Base-by-base conservation (phyloP, 2,797 vertebrate species). In the Leuciscus waleckii region DNA sequence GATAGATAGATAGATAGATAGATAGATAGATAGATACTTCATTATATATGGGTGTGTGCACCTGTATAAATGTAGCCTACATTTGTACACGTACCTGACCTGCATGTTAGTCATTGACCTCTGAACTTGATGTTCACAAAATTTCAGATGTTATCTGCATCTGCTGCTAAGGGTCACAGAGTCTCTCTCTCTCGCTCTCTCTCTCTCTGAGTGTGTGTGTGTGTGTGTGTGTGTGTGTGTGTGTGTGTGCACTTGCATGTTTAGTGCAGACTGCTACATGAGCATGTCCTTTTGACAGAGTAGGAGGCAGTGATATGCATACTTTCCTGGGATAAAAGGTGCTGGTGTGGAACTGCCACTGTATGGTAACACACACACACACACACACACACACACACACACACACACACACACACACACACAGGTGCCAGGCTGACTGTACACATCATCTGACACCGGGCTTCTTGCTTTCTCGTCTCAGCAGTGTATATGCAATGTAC, bases 301-400 rank as follows among this genome's bases (percentile, higher is more conserved):
- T 85, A 78, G 88, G 75, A 71, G 73, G 89, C 92, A 93, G 92
- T 93, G 91, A 93, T 93, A 93, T 90, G 92, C 89, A 90, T 85
- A 90, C 92, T 92, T 92, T 90, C 88, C 90, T 86, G 88, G 91
- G 91, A 93, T 90, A 87, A 86, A 88, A 87, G 90, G 91, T 91
- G 88, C 88, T 91, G 90, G 93, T 90, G 93, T 88, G 90, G 92
- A 94, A 94, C 92, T 92, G 92, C 89, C 65, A 73, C 68, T 83
- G 37, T 68, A 61, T 75, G 56, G n/a, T 37, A 61, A 82, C 49
- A 89, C 88, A 85, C 79, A 87, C 79, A 67, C 79, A 88, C 76
- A 83, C 43, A 86, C 19, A 82, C 49, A 35, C 81, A 77, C 73
- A 82, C 81, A 90, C 58, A 61, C n/a, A 67, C 79, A 88, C 76